A percentile compares a stretch with the other conserved stretches of the same genome.
Conservation (phyloP, 1,140 invertebrate species). For the Zaprionus lachaisei region DNA sequence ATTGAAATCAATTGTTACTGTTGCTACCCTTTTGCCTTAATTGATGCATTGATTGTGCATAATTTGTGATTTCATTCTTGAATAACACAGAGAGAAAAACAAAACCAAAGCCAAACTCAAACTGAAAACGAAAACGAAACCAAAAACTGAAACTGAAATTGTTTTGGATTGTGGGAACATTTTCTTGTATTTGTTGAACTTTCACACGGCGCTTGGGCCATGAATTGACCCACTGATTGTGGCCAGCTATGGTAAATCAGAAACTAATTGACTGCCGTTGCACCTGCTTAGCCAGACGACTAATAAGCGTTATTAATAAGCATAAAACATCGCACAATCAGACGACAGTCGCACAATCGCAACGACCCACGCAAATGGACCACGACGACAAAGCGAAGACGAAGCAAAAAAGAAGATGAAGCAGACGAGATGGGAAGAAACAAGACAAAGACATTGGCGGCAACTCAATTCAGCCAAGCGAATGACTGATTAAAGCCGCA, state of each 20-base stretch:
- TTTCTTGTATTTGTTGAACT: constrained; percentile 20
- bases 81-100: constrained; percentile 1
- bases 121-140: constrained; percentile 19
- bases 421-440: constrained; percentile 9
- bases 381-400: constrained; percentile 26
- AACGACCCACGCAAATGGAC: constrained; percentile 63
- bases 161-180: constrained; percentile 11
- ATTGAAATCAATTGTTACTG: constrained; percentile 78
- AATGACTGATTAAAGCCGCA: constrained; percentile 76
- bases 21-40: constrained; percentile 57
- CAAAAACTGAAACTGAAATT: constrained; percentile 6
- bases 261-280: constrained; percentile 68
- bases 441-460: constrained; percentile 44
- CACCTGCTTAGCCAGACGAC: constrained; percentile 67
- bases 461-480: constrained; percentile 77
- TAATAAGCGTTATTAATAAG: constrained; percentile 77
- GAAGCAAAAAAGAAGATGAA: neutral
- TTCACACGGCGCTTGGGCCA: constrained; percentile 32
- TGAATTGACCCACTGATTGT: constrained; percentile 42
- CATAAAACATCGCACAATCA: constrained; percentile 42
- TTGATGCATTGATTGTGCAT: constrained; percentile 76
- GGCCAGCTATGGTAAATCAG: constrained; percentile 44
- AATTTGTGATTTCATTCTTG: constrained; percentile 64
- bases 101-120: constrained; percentile 5
- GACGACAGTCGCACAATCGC: constrained; percentile 46